A percentile compares a stretch with the other conserved stretches of the same genome.
phyloP scores from a whole-genome alignment of 2,888 invertebrate genomes.

The Brenthis ino region DNA sequence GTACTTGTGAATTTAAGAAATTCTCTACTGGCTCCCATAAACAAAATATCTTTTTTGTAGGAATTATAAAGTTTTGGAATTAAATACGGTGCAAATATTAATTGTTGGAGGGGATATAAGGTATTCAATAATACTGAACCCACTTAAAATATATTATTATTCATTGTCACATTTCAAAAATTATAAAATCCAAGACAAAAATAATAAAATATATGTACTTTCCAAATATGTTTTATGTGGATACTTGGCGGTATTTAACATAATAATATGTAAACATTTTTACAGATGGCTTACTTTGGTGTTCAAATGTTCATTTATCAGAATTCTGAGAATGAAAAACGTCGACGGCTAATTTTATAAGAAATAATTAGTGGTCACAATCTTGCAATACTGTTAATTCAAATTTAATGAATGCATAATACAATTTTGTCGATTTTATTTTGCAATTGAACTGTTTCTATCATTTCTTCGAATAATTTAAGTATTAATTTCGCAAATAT shows the following conservation, averaged over 20 bases:
- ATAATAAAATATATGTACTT: too few species aligned
- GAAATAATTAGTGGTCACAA: conserved; percentile 1
- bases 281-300: conserved; percentile 44
- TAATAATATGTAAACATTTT: conserved; percentile 34
- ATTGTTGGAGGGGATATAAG: too few species aligned
- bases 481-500: conserved; percentile 13
- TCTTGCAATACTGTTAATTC: conserved; percentile 8
- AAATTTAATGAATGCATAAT: conserved; percentile 8
- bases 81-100: too few species aligned
- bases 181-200: too few species aligned
- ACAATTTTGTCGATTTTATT: conserved; percentile 14
- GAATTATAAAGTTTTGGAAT: too few species aligned
- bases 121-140: too few species aligned
- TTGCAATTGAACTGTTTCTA: conserved; percentile 9
- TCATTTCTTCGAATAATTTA: neutral
- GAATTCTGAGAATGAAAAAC: conserved; percentile 35
- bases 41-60: too few species aligned
- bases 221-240: neutral
- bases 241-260: conserved; percentile 14
- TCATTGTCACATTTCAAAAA: too few species aligned
- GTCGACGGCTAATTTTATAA: conserved; percentile 26
- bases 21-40: too few species aligned
- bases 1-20: too few species aligned
- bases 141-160: too few species aligned
- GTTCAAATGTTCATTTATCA: conserved; percentile 40